Conservation (phyloP, 2,888 invertebrate genomes). For the Pyralis farinalis region DNA sequence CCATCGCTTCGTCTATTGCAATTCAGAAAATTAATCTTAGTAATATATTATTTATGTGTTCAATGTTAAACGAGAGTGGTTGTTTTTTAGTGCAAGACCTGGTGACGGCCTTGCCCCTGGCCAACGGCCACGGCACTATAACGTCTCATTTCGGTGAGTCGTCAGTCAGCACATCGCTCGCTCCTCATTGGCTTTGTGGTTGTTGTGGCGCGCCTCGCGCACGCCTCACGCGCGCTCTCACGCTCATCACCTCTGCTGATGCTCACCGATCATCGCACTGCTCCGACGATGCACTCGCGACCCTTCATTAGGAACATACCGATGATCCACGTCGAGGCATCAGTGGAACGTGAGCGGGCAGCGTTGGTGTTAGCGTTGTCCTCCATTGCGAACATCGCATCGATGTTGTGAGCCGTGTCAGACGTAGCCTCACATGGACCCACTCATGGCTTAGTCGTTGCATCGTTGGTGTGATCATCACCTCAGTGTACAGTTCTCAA, state of each 20-base stretch:
- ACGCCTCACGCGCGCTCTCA: slow-evolving; percentile 60
- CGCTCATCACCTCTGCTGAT: slow-evolving; percentile 48
- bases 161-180: slow-evolving; percentile 65
- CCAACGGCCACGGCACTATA: slow-evolving; percentile 79
- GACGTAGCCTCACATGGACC: slow-evolving; percentile 61
- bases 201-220: slow-evolving; percentile 74
- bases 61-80: slow-evolving; percentile 76
- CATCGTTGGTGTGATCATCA: slow-evolving; percentile 60
- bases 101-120: slow-evolving; percentile 80
- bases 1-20: slow-evolving; percentile 13
- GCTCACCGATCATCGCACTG: slow-evolving; percentile 23
- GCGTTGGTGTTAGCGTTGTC: slow-evolving; percentile 51
- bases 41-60: slow-evolving; percentile 34
- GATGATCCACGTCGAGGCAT: slow-evolving; percentile 11
- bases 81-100: slow-evolving; percentile 81
- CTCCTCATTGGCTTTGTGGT: slow-evolving; percentile 75
- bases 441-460: slow-evolving; percentile 73
- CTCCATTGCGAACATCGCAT: slow-evolving; percentile 55
- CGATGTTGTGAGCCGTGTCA: slow-evolving; percentile 66
- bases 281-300: slow-evolving; percentile 13
- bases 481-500: slow-evolving; percentile 33
- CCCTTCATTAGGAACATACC: slow-evolving; percentile 6
- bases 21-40: slow-evolving; percentile 14
- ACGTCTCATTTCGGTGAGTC: slow-evolving; percentile 81
- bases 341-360: slow-evolving; percentile 43